Evolutionary conservation across 2,888 invertebrate species (phyloP).

Genomic region (Caenorhabditis wallacei): DNA sequence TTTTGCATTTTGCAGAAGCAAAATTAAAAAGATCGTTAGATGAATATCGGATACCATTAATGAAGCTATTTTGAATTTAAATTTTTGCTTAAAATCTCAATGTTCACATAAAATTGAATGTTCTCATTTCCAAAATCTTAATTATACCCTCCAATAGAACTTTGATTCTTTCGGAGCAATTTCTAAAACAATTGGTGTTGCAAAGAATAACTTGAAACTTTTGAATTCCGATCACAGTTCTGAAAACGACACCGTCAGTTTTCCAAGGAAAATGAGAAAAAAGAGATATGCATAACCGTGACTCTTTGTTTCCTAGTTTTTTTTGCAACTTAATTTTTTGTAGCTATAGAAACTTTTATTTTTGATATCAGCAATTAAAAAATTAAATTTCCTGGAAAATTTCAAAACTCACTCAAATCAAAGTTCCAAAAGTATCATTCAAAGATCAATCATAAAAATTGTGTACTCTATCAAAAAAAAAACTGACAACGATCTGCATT

Average conservation of each 20-base stretch:
- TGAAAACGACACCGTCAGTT: slow-evolving; percentile 33
- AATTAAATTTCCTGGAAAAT: background rate
- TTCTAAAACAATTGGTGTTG: slow-evolving; percentile 20
- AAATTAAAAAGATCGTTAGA: background rate
- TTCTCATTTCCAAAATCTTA: too few relatives aligned
- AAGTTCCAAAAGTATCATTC: background rate
- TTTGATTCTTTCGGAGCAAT: slow-evolving; percentile 13
- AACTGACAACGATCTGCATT: background rate
- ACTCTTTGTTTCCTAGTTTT: background rate
- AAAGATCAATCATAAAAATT: slow-evolving; percentile 7
- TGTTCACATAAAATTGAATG: background rate
- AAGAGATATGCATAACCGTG: slow-evolving; percentile 2
- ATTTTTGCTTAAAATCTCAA: too few relatives aligned
- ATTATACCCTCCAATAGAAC: slow-evolving; percentile 17
- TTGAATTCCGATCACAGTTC: slow-evolving; percentile 43
- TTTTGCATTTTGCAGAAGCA: slow-evolving; percentile 2
- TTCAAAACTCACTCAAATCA: background rate
- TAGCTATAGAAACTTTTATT: too few relatives aligned
- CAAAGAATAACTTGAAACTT: slow-evolving; percentile 37
- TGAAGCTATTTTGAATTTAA: too few relatives aligned
- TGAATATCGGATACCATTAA: background rate
- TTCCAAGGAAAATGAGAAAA: background rate
- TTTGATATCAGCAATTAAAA: too few relatives aligned
- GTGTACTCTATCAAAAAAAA: slow-evolving; percentile 1
- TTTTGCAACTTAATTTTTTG: background rate